Base-by-base conservation (phyloP, 2,113 vertebrate genomes). In the Mandrillus leucophaeus region DNA sequence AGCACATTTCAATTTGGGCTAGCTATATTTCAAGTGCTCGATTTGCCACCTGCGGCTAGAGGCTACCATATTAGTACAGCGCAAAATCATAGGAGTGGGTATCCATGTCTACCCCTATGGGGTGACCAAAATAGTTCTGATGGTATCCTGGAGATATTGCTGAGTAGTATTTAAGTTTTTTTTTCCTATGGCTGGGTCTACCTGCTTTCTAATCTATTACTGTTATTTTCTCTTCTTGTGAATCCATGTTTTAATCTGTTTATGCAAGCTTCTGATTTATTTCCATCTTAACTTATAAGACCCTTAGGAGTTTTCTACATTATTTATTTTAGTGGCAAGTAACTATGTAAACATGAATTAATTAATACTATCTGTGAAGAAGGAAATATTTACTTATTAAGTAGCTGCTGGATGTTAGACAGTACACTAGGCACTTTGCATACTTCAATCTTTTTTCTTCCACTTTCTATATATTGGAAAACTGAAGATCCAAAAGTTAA, bases 321-420 rank as follows among this genome's bases (percentile, higher is more conserved):
- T 83, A 48, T 88, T 88, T 95, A 5, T 57, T 92, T 87, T 96
- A 66, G 93, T 70, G 75, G 57, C 48, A 68, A 83, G 59, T 83
- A 55, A 83, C 14, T 88, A 38, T 83, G 22, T 82, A 52, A 89
- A 40, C 78, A 70, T 70, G 48, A 88, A 59, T 93, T 30, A 91
- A 79, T 91, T 84, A 64, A 52, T 92, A 88, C 55, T 68, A 35
- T 32, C 40, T 59, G 48, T 40, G 14, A 78, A 55, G 79, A 93
- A 88, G 59, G 25, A 70, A 83, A 48, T 9, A 23, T 8, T 30
- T 76, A 86, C 17, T 80, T 81, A n/a, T 50, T 55, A 68, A 82
- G 32, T 52, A 85, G 10, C 35, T 57, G 9, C 22, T 84, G 3
- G 48, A 35, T 43, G 38, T 40, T 9, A 88, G 83, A 30, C 2